These are phyloP conservation scores for Rhingia rostrata DNA, from an alignment of 2,888 invertebrate genomes.

Conservation along the genomic window DNA sequence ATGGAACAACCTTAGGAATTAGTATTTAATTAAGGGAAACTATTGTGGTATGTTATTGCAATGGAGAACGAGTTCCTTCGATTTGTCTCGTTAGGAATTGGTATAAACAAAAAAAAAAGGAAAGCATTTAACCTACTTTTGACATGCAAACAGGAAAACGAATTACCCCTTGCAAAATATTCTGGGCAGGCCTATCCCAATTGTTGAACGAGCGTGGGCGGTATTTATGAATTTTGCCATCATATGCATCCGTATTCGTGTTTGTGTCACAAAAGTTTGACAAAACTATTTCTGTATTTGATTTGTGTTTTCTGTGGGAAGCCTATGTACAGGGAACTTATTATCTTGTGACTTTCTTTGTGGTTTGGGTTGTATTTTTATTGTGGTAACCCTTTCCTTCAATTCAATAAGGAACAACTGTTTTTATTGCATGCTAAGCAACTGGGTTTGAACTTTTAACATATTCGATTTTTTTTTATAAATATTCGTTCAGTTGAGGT, in stretches of 20 bases:
- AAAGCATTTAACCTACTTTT: constrained; percentile 62
- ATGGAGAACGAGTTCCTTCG: constrained; percentile 14
- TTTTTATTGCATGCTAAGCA: neutral
- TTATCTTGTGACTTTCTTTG: constrained; percentile 11
- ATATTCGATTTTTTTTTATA: too few species aligned
- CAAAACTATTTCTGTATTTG: constrained; percentile 48
- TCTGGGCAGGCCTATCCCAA: constrained; percentile 17
- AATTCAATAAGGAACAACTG: neutral
- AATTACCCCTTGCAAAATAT: constrained; percentile 15
- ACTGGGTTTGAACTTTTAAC: neutral
- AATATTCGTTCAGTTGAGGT: too few species aligned
- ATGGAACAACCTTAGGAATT: constrained; percentile 66
- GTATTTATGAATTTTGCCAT: constrained; percentile 65
- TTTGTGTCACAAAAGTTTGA: constrained; percentile 68
- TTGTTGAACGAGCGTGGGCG: constrained; percentile 17
- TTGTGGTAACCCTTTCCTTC: neutral
- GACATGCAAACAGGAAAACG: constrained; percentile 58
- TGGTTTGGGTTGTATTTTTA: neutral
- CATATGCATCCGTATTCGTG: constrained; percentile 53
- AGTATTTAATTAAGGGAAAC: constrained; percentile 64
- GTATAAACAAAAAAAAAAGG: constrained; percentile 11
- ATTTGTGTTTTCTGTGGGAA: constrained; percentile 38
- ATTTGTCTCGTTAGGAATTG: constrained; percentile 42
- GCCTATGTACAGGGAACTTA: constrained; percentile 4
- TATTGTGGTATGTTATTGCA: constrained; percentile 12